Base-by-base conservation (phyloP, 2,113 vertebrate genomes). In the Pluvialis apricaria region DNA sequence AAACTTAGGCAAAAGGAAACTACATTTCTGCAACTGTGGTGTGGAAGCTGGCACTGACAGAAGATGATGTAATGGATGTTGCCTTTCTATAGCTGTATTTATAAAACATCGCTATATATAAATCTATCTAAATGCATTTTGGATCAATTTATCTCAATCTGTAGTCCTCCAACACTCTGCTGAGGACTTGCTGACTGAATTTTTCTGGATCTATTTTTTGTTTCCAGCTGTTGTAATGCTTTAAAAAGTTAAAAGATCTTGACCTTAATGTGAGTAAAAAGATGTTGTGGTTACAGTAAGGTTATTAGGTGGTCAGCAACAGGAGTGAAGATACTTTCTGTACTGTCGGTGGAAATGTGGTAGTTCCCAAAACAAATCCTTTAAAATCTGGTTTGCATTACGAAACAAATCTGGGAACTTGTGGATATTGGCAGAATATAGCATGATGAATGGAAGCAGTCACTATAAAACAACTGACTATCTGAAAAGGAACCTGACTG, bases 191-290 rank as follows among this genome's bases (percentile, higher is more conserved):
- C 42, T 79, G 78, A 49, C 4, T 73, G 45, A 88, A 17, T 94
- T 88, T 86, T 92, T 25, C 70, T 90, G 15, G 5, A 51, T 72
- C 25, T 47, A 28, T 34, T 47, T 83, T 84, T 64, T 68, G 1
- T 70, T 73, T 88, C 8, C 29, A 73, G 29, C 49, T 91, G 18
- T 51, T 58, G 58, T 24, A 77, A 55, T 64, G 24, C 11, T 94
- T 91, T 77, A 81, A 89, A 72, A 94, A 66, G 11, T 82, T 89
- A 61, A 89, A 93, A 92, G 45, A 66, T 38, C 58, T 77, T 91
- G 70, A 82, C 40, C 29, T 82, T 42, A 38, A 32, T 58, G 13
- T 32, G 52, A 82, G n/a, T 62, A 80, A 94, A 87, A 87, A 61
- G 31, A 49, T 16, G 11, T 42, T 83, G n/a, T 55, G 16, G 44